Evolutionary conservation across 2,113 vertebrate genomes (phyloP).

Genomic region (Tychaedon coryphoeus): DNA sequence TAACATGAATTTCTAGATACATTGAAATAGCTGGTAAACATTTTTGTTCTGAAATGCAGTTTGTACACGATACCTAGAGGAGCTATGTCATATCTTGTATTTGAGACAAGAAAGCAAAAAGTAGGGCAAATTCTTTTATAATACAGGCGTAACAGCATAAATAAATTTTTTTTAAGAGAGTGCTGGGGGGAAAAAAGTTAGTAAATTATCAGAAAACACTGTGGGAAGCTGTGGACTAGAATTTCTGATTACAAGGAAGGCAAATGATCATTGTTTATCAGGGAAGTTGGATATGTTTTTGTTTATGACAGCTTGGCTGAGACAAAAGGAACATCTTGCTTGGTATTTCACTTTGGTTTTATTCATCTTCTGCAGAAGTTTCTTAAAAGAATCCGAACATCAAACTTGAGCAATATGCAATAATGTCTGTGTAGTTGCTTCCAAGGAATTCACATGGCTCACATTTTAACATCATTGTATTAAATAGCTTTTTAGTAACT

Average conservation of each 20-base stretch:
- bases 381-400: not conserved
- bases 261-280: not conserved
- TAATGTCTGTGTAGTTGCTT: not conserved
- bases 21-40: not conserved
- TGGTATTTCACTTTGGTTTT: not conserved
- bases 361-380: not conserved
- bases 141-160: not conserved
- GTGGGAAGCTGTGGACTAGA: not conserved
- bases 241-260: not conserved
- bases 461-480: not conserved
- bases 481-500: not conserved
- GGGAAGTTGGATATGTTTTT: not conserved
- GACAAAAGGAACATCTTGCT: not conserved
- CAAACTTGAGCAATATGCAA: not conserved
- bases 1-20: not conserved
- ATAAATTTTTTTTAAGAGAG: not conserved
- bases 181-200: not conserved
- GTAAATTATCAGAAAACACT: not conserved
- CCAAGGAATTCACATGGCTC: not conserved
- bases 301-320: not conserved
- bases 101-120: not conserved
- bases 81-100: not conserved
- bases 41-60: not conserved
- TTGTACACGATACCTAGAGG: not conserved
- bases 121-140: not conserved